Evolutionary conservation across 2,113 vertebrate genomes (phyloP).

Genomic region (Psilopsiagon aymara): DNA sequence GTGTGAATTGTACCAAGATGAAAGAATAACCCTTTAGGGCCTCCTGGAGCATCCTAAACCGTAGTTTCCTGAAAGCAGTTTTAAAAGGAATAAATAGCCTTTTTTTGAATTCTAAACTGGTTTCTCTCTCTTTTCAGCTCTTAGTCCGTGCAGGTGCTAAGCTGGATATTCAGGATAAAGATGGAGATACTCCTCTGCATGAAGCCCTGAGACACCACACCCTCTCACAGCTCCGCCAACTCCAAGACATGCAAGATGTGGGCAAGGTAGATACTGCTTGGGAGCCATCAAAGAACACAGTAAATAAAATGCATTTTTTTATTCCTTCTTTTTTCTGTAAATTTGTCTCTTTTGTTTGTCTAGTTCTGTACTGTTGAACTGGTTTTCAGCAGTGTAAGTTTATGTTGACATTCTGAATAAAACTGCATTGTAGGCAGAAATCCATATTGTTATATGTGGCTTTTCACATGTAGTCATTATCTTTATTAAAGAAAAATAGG

Average conservation of each 20-base stretch:
- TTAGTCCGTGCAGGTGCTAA: constrained; percentile 97
- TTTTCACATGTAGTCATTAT: not conserved
- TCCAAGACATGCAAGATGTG: constrained; percentile 99
- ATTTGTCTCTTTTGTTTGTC: not conserved
- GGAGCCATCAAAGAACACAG: constrained; percentile 99
- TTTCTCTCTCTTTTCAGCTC: constrained; percentile 77
- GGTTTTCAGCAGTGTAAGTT: not conserved
- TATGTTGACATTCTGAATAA: not conserved
- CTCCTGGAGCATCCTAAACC: not conserved
- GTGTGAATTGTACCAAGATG: not conserved
- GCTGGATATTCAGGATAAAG: constrained; percentile 98
- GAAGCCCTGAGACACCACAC: constrained; percentile 98
- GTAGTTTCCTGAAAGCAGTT: not conserved
- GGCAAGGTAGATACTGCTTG: constrained; percentile 97
- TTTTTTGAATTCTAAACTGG: not conserved
- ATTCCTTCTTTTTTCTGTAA: not conserved
- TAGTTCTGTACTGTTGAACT: constrained; percentile 48
- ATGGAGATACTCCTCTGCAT: constrained; percentile 96
- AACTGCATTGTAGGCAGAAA: not conserved
- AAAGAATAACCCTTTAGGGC: not conserved
- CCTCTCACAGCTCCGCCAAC: constrained; percentile 94
- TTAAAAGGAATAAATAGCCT: not conserved
- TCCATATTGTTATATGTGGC: not conserved
- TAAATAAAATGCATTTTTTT: constrained; percentile 75
- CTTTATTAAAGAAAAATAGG: not conserved